Percentiles rank a stretch among this genome's conserved stretches.
Conservation (phyloP, 2,888 invertebrate species). For the Polyommatus iphigenia region DNA sequence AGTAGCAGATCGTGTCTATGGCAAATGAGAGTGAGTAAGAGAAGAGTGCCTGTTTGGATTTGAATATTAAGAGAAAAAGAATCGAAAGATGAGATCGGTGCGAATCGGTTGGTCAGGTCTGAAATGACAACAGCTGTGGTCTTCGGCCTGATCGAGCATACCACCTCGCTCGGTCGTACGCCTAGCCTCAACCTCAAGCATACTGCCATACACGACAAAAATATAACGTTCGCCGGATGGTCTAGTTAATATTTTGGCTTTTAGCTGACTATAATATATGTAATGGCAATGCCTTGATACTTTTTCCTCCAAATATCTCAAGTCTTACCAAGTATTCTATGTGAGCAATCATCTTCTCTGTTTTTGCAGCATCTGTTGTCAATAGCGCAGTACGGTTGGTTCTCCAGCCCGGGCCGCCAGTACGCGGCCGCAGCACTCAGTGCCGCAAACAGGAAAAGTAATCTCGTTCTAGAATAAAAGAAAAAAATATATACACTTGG, state of each 20-base stretch:
- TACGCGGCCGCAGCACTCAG: slow-evolving; percentile 51
- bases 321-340: slow-evolving; percentile 84
- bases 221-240: no score
- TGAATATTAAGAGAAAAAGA: neutral
- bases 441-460: slow-evolving; percentile 46
- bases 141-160: no score
- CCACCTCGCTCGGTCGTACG: no score
- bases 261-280: no score
- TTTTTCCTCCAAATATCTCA: neutral
- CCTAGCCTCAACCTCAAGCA: no score
- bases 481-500: slow-evolving; percentile 18
- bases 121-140: no score
- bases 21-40: neutral
- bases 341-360: slow-evolving; percentile 89
- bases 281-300: no score
- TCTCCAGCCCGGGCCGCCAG: slow-evolving; percentile 71
- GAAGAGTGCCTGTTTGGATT: neutral
- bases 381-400: slow-evolving; percentile 80
- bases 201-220: no score
- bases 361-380: slow-evolving; percentile 84
- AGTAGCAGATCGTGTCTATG: slow-evolving; percentile 92
- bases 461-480: slow-evolving; percentile 52
- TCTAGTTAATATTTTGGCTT: no score
- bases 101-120: no score
- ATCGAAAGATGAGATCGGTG: neutral